phyloP scores from a whole-genome alignment of 2,797 vertebrate genomes.

The Trachurus trachurus region DNA sequence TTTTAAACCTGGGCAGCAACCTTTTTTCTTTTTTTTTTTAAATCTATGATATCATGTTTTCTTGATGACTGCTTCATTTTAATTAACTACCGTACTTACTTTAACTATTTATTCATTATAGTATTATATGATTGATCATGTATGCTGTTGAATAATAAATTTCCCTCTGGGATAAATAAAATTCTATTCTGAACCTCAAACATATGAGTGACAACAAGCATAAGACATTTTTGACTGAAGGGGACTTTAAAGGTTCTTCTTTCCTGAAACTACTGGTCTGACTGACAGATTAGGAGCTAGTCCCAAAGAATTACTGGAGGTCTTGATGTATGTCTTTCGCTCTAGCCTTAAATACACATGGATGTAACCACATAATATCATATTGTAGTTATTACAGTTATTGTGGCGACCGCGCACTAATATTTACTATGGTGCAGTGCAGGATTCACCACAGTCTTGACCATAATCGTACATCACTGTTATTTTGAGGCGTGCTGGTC shows the following conservation, averaged over 20 bases:
- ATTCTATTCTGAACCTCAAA: conserved; percentile 1
- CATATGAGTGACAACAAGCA: background rate
- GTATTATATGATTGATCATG: too few relatives aligned
- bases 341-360: conserved; percentile 26
- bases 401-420: conserved; percentile 28
- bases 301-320: conserved; percentile 13
- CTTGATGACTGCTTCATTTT: too few relatives aligned
- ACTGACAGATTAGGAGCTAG: conserved; percentile 10
- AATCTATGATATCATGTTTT: too few relatives aligned
- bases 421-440: conserved; percentile 31
- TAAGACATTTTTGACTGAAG: background rate
- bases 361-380: conserved; percentile 44
- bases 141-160: too few relatives aligned
- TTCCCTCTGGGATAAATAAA: too few relatives aligned
- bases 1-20: too few relatives aligned
- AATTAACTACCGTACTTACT: too few relatives aligned
- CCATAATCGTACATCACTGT: conserved; percentile 30
- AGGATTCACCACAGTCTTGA: conserved; percentile 30
- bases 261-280: conserved; percentile 19
- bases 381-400: conserved; percentile 45
- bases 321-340: conserved; percentile 28
- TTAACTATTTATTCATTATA: too few relatives aligned
- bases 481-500: background rate
- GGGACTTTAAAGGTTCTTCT: conserved; percentile 9
- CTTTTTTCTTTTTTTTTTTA: too few relatives aligned